These are phyloP conservation scores for Cichlasoma orientale DNA, from an alignment of 2,797 vertebrate species.

Conservation along the genomic window DNA sequence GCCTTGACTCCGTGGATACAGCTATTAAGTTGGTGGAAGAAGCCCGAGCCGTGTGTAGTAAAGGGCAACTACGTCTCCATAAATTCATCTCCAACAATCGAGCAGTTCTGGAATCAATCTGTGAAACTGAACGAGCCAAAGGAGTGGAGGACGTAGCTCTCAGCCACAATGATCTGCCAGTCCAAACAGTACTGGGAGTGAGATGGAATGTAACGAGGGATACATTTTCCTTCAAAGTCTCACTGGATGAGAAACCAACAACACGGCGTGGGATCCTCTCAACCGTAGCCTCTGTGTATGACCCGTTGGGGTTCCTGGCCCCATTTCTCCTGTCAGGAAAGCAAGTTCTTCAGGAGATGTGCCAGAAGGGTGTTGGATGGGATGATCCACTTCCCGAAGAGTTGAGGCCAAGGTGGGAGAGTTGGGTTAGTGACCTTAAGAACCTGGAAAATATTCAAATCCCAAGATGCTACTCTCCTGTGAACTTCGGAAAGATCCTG, in stretches of 20 bases:
- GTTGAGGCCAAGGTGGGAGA: conserved; percentile 6
- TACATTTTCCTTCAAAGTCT: background rate
- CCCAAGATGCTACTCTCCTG: background rate
- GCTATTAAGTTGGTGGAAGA: background rate
- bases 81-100: background rate
- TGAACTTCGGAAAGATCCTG: background rate
- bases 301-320: background rate
- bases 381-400: background rate
- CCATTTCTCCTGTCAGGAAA: background rate
- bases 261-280: background rate
- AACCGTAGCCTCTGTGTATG: background rate
- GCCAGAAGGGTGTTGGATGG: background rate
- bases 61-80: background rate
- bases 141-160: background rate
- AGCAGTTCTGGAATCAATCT: no score
- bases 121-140: background rate
- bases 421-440: background rate
- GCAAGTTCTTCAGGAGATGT: background rate
- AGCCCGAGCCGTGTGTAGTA: background rate
- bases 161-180: background rate
- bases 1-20: no score
- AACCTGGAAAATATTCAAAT: background rate
- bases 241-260: no score
- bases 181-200: background rate
- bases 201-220: background rate